Percentiles rank a stretch among this genome's conserved stretches.
Conservation (phyloP, 2,113 vertebrate species). For the Passer montanus region DNA sequence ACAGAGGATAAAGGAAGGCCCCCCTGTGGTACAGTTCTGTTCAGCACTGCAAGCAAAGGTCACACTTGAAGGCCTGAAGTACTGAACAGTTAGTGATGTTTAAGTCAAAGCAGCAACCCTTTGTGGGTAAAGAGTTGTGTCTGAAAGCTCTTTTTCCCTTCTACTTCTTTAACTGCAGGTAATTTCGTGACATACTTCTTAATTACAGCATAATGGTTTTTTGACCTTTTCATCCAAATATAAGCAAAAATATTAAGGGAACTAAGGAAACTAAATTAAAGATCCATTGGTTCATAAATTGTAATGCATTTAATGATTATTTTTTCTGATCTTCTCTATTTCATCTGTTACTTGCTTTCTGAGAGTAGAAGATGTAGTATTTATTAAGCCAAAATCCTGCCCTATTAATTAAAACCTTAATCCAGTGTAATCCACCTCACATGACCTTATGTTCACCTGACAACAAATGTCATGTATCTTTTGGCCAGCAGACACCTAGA, state of each 20-base stretch:
- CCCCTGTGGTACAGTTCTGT: not conserved
- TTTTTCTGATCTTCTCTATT: not conserved
- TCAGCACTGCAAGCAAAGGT: not conserved
- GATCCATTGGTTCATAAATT: not conserved
- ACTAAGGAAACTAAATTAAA: not conserved
- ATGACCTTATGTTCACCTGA: not conserved
- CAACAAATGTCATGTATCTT: not conserved
- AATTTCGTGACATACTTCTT: not conserved
- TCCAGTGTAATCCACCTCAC: accelerated
- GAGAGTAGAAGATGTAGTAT: not conserved
- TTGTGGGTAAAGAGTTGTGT: not conserved
- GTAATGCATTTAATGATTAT: not conserved
- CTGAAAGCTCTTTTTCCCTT: not conserved
- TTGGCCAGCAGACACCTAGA: not conserved
- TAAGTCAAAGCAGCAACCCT: not conserved
- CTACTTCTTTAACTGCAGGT: not conserved
- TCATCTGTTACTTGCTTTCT: not conserved
- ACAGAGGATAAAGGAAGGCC: not conserved
- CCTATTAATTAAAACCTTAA: not conserved
- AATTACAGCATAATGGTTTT: not conserved
- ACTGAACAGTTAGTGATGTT: not conserved
- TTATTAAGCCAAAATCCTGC: not conserved
- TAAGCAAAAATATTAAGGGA: not conserved
- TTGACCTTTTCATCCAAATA: not conserved
- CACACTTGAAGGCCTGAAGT: not conserved